Base-by-base conservation (phyloP, 1,140 invertebrate species). In the Pentalonia nigronervosa region DNA sequence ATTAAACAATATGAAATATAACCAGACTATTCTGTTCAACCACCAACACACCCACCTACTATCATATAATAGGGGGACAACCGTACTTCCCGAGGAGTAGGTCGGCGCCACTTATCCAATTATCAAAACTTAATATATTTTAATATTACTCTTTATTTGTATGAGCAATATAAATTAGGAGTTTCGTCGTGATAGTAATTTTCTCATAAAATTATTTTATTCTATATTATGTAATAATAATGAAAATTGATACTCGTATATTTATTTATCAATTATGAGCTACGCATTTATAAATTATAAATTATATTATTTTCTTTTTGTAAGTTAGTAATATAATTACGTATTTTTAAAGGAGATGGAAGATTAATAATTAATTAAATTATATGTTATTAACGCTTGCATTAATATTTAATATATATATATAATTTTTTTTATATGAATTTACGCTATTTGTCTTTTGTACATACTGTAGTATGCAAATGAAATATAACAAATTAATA, bases 181-280 rank as follows among this genome's bases (percentile, higher is more conserved):
- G 47, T 88, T 88, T 88, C 45, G n/a, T 88, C 30, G 86, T 48
- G 47, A 50, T 50, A n/a, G 47, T 88, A 88, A 88, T 88, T 88
- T 88, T 88, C 30, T 34, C n/a, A 88, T 88, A 88, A 17, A 48
- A 88, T n/a, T 48, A 50, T 88, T 45, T 14, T n/a, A 88, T 50
- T 88, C 7, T 50, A 88, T 48, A 84, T 84, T 84, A 41, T 41
- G 83, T 84, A 41, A 84, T 84, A 84, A 23, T 84, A 84, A 36
- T 21, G 36, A 83, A 36, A 83, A 83, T 83, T 83, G 81, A 41
- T 41, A 83, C 30, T 76, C 6, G 4, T n/a, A 17, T n/a, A 76
- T 76, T 76, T 76, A 76, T 76, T 76, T 76, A 76, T 76, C 60
- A 34, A 76, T 67, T 17, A 67, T 67, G 7, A 67, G 11, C 60